These are phyloP conservation scores for Apogon hyalosoma DNA, from an alignment of 2,797 vertebrate genomes.

Conservation along the genomic window DNA sequence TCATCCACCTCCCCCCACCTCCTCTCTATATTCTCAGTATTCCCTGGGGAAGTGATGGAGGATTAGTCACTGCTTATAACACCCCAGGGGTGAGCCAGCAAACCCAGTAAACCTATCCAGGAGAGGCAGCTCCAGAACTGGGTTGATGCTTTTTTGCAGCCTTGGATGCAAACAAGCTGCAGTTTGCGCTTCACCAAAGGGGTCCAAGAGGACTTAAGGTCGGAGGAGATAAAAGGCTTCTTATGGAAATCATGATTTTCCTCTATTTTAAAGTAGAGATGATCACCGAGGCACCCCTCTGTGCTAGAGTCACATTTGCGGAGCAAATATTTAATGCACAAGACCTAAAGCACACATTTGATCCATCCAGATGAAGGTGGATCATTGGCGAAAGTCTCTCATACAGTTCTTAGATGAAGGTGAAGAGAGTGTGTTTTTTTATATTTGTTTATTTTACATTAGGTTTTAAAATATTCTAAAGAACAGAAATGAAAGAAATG, in stretches of 20 bases:
- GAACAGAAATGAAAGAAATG: constrained; percentile 22
- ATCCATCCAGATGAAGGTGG: constrained; percentile 14
- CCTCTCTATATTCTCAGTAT: constrained; percentile 38
- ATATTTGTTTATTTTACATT: not conserved
- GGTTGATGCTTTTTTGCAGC: constrained; percentile 39
- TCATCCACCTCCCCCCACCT: not conserved
- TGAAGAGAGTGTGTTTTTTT: constrained; percentile 2
- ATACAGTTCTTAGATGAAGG: not conserved
- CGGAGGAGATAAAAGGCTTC: constrained; percentile 61
- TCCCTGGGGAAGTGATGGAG: constrained; percentile 60
- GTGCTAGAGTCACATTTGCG: constrained; percentile 43
- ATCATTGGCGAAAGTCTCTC: constrained; percentile 17
- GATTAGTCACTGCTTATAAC: constrained; percentile 67
- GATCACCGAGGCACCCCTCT: constrained; percentile 38
- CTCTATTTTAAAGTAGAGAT: constrained; percentile 33
- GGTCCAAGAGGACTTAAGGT: constrained; percentile 48
- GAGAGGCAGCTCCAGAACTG: constrained; percentile 48
- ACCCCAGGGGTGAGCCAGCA: constrained; percentile 53
- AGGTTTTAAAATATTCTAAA: constrained; percentile 10
- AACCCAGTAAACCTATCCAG: constrained; percentile 52
- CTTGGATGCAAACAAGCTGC: constrained; percentile 40
- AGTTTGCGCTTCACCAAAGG: constrained; percentile 56
- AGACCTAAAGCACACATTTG: constrained; percentile 9
- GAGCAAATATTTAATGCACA: too few relatives aligned
- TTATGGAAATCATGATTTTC: constrained; percentile 59